Evolutionary conservation across 2,113 vertebrate species (phyloP), one percentile per base, ranked within the genome.

Genomic region (Helogale parvula): DNA sequence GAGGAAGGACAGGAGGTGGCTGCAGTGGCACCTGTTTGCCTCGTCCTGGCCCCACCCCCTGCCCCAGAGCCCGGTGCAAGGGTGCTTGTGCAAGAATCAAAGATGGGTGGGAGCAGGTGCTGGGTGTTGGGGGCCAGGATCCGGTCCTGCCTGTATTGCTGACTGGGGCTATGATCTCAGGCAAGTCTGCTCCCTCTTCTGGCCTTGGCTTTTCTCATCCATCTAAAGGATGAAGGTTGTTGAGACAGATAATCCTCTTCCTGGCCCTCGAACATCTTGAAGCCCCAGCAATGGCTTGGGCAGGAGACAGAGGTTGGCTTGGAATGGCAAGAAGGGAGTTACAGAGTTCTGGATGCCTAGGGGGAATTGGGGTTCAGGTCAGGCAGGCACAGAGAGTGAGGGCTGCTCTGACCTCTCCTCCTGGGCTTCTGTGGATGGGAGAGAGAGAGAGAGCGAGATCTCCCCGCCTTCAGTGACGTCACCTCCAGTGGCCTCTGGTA

Each of bases 11-110:
- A 74, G 5, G 50, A 81, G 54, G 17, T 38, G 57, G 81, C 29
- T 27, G 14, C 60, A 63, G 16, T 23, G 65, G 80, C 54, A 31
- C 23, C 0, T 38, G 25, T 23, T 47, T 87, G 31, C n/a, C 27
- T 85, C 23, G 2, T 95, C 68, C 38, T 16, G 80, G 87, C 27
- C 47, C 87, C 96, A 47, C 96, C 94, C 33, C 9, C 84, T 23
- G 27, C 47, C 16, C 8, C 12, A 10, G n/a, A 76, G 80, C 52
- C 17, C 38, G 2, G 2, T 17, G 35, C 21, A 17, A 52, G n/a
- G 38, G 7, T 7, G 3, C 66, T 97, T 96, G 45, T 71, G 95
- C 25, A 96, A 97, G 87, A 95, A 54, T 4, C 72, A 63, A 80
- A 0, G 45, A 45, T 31, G 50, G 72, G 54, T 71, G 57, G 19